A percentile compares a stretch with the other conserved stretches of the same genome.
phyloP scores from a whole-genome alignment of 2,888 invertebrate species.

The Mamestra brassicae region DNA sequence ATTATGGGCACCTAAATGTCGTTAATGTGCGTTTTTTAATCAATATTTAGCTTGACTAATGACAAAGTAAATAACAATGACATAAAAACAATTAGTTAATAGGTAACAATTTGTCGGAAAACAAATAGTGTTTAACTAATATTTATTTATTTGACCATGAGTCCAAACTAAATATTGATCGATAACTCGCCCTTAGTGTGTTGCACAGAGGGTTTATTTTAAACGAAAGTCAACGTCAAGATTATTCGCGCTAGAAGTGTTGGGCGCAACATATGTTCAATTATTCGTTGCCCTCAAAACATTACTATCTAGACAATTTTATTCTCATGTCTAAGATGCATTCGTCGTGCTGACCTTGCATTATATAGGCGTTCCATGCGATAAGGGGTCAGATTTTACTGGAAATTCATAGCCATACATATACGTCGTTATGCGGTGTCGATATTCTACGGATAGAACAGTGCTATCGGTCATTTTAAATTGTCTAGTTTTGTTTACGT shows the following conservation, averaged over 20 bases:
- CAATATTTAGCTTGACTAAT: no score
- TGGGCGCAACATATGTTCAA: constrained; percentile 17
- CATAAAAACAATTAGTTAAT: no score
- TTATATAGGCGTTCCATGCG: not conserved
- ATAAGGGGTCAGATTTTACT: not conserved
- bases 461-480: not conserved
- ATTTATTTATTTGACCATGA: no score
- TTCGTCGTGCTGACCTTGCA: not conserved
- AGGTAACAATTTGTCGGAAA: no score
- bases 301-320: not conserved
- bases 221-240: not conserved
- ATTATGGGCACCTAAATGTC: no score
- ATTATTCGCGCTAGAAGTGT: not conserved
- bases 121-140: no score
- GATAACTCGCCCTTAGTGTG: no score
- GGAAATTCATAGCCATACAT: not conserved
- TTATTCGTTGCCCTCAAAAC: not conserved
- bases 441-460: not conserved
- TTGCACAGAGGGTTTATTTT: not conserved
- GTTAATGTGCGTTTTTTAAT: no score
- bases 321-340: not conserved
- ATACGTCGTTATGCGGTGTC: not conserved
- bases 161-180: no score
- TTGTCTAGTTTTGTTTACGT: not conserved
- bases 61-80: no score